Conservation (phyloP, 2,797 vertebrate genomes). For the Tragopan temminckii region DNA sequence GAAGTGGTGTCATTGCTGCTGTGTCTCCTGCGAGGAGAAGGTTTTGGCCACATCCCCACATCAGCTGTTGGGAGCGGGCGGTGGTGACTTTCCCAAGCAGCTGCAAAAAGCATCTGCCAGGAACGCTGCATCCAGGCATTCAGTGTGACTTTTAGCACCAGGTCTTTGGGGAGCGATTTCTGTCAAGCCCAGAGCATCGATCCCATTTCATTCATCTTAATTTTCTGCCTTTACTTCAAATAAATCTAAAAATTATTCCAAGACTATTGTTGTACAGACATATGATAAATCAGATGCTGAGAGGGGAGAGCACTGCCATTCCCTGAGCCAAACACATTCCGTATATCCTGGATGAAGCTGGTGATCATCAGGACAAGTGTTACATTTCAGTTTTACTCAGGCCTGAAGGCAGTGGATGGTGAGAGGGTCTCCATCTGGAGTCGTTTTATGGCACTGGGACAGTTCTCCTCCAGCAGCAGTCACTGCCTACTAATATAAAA, state of each 20-base stretch:
- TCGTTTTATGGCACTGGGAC: slow-evolving; percentile 30
- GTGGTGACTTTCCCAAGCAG: slow-evolving; percentile 34
- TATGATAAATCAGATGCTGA: background rate
- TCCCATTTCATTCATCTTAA: slow-evolving; percentile 3
- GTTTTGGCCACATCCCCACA: accelerated
- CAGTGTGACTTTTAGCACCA: background rate
- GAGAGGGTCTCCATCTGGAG: slow-evolving; percentile 59
- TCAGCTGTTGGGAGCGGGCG: background rate
- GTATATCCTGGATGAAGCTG: slow-evolving; percentile 26
- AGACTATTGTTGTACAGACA: slow-evolving; percentile 36
- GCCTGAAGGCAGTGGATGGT: background rate
- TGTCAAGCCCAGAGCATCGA: slow-evolving; percentile 19
- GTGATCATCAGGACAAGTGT: slow-evolving; percentile 38
- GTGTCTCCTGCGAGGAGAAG: background rate
- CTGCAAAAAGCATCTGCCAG: slow-evolving; percentile 31
- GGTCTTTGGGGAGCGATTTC: background rate
- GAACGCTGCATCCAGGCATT: background rate
- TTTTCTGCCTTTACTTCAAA: slow-evolving; percentile 44
- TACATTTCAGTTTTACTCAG: slow-evolving; percentile 4
- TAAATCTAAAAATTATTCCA: background rate
- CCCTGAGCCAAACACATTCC: slow-evolving; percentile 35
- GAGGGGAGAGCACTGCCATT: background rate
- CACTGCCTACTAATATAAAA: slow-evolving; percentile 44
- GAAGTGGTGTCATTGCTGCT: background rate
- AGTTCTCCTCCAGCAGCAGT: slow-evolving; percentile 28